Evolutionary conservation across 37 sponge, comb jelly and placozoan species (phyloP).

Genomic region (Tethya wilhelma): DNA sequence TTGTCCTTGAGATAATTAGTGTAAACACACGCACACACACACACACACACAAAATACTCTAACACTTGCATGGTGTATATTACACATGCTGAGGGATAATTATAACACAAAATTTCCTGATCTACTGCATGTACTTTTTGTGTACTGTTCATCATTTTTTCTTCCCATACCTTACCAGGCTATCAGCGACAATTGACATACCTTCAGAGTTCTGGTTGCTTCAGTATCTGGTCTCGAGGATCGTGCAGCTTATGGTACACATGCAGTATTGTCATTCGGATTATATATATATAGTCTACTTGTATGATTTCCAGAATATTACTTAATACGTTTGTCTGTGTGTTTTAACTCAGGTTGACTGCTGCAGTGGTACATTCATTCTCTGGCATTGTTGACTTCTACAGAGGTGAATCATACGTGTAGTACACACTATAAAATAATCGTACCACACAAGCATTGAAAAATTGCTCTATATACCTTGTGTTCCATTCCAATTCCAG

Average conservation of each 20-base stretch:
- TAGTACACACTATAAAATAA: neutral
- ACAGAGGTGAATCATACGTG: slow-evolving; percentile 1
- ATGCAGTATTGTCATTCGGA: too few species aligned
- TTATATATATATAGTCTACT: too few species aligned
- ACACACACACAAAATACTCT: too few species aligned
- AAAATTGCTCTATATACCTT: neutral
- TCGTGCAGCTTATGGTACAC: slow-evolving; percentile 49
- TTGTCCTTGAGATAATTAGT: too few species aligned
- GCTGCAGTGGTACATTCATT: slow-evolving; percentile 45
- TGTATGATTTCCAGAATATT: neutral
- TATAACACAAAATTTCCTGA: too few species aligned
- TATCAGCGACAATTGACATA: slow-evolving; percentile 63
- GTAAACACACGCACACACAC: too few species aligned
- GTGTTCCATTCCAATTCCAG: neutral
- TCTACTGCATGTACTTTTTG: too few species aligned
- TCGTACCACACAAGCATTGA: neutral
- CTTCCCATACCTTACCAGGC: too few species aligned
- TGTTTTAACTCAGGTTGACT: slow-evolving; percentile 41
- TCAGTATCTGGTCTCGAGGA: slow-evolving; percentile 46
- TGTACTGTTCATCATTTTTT: too few species aligned
- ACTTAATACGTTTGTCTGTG: neutral
- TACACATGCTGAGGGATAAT: too few species aligned
- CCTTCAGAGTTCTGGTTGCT: slow-evolving; percentile 39
- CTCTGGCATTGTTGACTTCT: slow-evolving; percentile 38
- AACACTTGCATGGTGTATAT: too few species aligned